A percentile compares a stretch with the other conserved stretches of the same genome.
Evolutionary conservation across 2,888 invertebrate genomes (phyloP).

Genomic region (Helobdella robusta): DNA sequence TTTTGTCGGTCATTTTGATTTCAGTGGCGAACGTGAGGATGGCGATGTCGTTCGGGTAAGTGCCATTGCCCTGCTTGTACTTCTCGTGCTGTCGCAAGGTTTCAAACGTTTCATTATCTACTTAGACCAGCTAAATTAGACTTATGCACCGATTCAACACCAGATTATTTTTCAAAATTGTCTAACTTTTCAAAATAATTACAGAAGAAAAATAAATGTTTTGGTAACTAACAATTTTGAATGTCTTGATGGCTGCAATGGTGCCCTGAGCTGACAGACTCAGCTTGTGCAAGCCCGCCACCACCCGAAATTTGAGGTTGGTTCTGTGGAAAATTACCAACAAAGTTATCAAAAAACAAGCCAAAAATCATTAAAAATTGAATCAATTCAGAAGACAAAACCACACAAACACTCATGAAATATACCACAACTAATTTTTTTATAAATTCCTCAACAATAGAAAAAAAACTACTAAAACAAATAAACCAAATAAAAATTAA

Average conservation of each 20-base stretch:
- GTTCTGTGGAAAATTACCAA: background rate
- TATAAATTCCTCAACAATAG: too few species aligned
- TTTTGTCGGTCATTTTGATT: background rate
- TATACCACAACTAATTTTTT: too few species aligned
- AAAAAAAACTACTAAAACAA: too few species aligned
- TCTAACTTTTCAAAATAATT: background rate
- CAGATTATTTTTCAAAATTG: too few species aligned
- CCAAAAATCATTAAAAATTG: too few species aligned
- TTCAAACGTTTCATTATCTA: too few species aligned
- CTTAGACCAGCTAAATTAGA: too few species aligned
- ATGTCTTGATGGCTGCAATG: background rate
- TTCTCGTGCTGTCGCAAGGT: conserved; percentile 20
- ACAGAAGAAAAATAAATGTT: background rate
- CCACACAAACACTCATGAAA: too few species aligned
- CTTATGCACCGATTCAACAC: too few species aligned
- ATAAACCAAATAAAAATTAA: too few species aligned
- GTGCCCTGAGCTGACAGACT: background rate
- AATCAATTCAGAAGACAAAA: too few species aligned
- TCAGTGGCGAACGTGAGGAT: conserved; percentile 15
- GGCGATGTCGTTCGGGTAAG: conserved; percentile 27
- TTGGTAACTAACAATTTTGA: conserved; percentile 1
- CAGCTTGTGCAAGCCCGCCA: conserved; percentile 24
- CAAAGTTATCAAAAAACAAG: too few species aligned
- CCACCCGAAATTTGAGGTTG: background rate
- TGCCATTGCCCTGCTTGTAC: conserved; percentile 8